These are phyloP conservation scores for Epinephelus moara DNA, from an alignment of 2,113 vertebrate genomes.

Conservation along the genomic window DNA sequence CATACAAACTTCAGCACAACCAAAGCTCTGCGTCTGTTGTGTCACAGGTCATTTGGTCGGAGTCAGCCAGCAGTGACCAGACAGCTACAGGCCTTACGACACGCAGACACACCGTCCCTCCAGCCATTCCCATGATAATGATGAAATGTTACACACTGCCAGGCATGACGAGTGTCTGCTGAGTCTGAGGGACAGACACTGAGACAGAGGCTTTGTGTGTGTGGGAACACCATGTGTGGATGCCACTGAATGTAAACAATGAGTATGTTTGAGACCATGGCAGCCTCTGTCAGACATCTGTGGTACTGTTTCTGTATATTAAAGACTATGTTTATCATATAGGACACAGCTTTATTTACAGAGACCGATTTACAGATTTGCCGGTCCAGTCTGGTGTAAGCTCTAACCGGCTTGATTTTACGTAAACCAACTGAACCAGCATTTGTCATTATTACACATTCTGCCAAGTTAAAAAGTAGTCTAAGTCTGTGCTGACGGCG, in stretches of 20 bases:
- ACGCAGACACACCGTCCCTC: background rate
- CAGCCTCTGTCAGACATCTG: background rate
- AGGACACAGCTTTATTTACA: background rate
- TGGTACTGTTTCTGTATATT: background rate
- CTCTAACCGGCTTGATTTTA: no score
- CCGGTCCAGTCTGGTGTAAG: no score
- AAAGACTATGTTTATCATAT: background rate
- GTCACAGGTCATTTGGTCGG: slow-evolving; percentile 29
- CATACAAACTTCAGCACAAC: background rate
- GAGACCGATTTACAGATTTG: no score
- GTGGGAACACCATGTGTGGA: background rate
- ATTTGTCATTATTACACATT: no score
- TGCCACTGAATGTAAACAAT: background rate
- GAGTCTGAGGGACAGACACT: background rate
- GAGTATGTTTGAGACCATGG: background rate
- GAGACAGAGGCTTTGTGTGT: slow-evolving; percentile 4
- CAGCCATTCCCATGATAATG: background rate
- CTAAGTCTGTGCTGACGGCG: no score
- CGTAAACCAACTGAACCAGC: no score
- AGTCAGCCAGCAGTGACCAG: slow-evolving; percentile 12
- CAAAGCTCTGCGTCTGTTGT: background rate
- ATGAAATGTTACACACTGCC: background rate
- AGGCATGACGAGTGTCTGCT: slow-evolving; percentile 2
- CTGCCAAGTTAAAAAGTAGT: no score
- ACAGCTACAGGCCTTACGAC: slow-evolving; percentile 8